Evolutionary conservation across 1,140 invertebrate genomes (phyloP).

Genomic region (Alviniconcha marisindica): DNA sequence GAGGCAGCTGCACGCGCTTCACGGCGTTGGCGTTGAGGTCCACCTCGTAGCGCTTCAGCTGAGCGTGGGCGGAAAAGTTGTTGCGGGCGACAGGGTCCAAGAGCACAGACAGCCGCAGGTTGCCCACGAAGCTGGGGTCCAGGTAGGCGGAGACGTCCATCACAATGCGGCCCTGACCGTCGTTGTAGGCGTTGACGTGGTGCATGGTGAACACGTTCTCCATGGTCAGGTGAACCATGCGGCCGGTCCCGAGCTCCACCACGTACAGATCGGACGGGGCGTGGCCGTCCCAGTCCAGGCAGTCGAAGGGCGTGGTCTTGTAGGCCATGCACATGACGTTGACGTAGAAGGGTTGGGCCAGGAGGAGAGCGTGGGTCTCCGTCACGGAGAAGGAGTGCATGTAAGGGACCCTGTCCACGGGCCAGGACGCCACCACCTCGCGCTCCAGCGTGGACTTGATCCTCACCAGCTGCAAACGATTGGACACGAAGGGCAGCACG

Average conservation of each 20-base stretch:
- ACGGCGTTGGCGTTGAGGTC: conserved; percentile 45
- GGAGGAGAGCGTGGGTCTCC: conserved; percentile 61
- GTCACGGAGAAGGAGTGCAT: conserved; percentile 72
- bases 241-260: conserved; percentile 55
- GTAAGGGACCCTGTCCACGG: conserved; percentile 63
- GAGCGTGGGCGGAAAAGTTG: conserved; percentile 47
- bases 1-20: conserved; percentile 3
- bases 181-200: conserved; percentile 70
- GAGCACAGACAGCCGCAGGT: conserved; percentile 54
- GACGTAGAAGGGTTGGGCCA: conserved; percentile 65
- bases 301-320: conserved; percentile 54
- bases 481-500: conserved; percentile 48
- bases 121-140: conserved; percentile 54
- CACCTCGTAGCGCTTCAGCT: conserved; percentile 58
- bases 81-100: conserved; percentile 51
- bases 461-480: conserved; percentile 57
- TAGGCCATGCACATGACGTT: conserved; percentile 57
- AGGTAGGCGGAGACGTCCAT: conserved; percentile 66
- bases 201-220: conserved; percentile 66
- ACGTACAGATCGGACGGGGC: conserved; percentile 56
- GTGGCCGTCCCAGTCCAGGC: conserved; percentile 60
- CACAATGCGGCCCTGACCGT: conserved; percentile 45
- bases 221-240: conserved; percentile 53
- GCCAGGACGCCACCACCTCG: conserved; percentile 58
- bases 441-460: conserved; percentile 54